Percentiles rank a stretch among this genome's conserved stretches.
phyloP scores from a whole-genome alignment of 53 echinoderm and acorn worm genomes.

The Arbacia lixula region DNA sequence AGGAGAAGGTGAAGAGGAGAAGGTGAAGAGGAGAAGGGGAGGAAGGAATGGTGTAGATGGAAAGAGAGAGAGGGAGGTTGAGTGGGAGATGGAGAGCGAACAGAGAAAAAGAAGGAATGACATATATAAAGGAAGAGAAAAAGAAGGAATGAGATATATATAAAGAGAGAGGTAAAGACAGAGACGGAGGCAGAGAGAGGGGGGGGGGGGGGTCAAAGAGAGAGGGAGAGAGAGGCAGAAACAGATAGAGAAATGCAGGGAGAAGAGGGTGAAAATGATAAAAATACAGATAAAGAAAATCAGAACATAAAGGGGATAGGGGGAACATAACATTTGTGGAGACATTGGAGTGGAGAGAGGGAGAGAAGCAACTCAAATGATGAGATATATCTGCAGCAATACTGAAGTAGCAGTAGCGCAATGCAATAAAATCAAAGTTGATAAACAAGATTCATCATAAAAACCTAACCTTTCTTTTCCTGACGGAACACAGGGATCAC shows the following conservation, averaged over 20 bases:
- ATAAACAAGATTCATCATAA: too few relatives aligned
- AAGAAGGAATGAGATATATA: too few relatives aligned
- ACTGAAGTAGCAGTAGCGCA: too few relatives aligned
- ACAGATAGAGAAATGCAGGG: background rate
- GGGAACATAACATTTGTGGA: background rate
- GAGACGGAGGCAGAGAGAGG: background rate
- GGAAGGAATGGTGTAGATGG: background rate
- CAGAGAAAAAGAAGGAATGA: background rate
- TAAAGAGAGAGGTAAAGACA: background rate
- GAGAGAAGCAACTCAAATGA: too few relatives aligned
- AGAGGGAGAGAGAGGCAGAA: background rate
- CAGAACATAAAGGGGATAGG: background rate
- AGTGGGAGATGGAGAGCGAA: background rate
- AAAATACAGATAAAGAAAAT: background rate
- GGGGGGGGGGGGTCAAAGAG: background rate
- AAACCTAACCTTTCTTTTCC: too few relatives aligned
- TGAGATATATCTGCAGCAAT: too few relatives aligned
- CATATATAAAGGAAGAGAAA: background rate
- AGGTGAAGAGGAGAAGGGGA: background rate
- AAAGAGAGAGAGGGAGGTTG: background rate
- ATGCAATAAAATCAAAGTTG: too few relatives aligned
- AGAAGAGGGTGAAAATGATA: background rate
- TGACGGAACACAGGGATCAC: too few relatives aligned
- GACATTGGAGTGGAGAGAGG: background rate
- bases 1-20: too few relatives aligned